phyloP scores from a whole-genome alignment of 1,140 invertebrate genomes.

The Sesamia nonagrioides region DNA sequence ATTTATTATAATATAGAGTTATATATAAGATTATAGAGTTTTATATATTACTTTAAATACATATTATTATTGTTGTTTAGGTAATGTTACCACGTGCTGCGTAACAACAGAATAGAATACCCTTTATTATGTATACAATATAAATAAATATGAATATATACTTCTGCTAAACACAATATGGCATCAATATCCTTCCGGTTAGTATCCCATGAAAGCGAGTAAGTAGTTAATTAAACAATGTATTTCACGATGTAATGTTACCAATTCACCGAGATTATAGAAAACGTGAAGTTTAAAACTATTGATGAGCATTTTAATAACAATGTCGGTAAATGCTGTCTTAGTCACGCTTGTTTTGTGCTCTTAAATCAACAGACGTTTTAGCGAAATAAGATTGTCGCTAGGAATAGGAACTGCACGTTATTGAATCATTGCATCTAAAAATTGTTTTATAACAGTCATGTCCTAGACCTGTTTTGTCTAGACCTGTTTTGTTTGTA shows the following conservation, averaged over 20 bases:
- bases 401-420: not conserved
- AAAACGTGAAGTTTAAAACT: not conserved
- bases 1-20: too few relatives aligned
- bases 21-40: too few relatives aligned
- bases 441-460: conserved; percentile 5
- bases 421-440: conserved; percentile 20
- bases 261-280: not conserved
- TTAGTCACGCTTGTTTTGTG: conserved; percentile 11
- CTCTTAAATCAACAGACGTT: conserved; percentile 9
- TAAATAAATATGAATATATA: too few relatives aligned
- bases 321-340: not conserved
- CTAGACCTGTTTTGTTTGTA: too few relatives aligned
- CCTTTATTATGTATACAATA: too few relatives aligned
- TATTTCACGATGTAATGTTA: not conserved
- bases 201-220: not conserved
- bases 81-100: too few relatives aligned
- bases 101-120: too few relatives aligned
- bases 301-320: not conserved
- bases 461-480: not conserved
- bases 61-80: too few relatives aligned
- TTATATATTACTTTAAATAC: too few relatives aligned
- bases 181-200: not conserved
- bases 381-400: conserved; percentile 1
- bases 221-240: not conserved
- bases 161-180: not conserved